phyloP scores from a whole-genome alignment of 2,888 invertebrate genomes.

The Eilema sororculum region DNA sequence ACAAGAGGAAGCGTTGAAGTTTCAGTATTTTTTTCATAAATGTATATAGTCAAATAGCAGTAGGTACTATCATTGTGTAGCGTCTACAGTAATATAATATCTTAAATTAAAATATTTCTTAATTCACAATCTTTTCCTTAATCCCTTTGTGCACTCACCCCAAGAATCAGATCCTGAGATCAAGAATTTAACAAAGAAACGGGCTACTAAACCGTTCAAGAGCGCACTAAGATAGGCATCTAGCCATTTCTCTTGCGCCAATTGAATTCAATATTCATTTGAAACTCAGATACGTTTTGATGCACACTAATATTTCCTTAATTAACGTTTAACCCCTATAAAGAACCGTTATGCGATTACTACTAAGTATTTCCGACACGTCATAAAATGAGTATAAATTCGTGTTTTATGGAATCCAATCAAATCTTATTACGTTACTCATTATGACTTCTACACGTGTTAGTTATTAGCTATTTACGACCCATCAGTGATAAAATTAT shows the following conservation, averaged over 20 bases:
- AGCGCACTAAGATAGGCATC: neutral
- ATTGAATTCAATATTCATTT: neutral
- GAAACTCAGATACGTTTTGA: neutral
- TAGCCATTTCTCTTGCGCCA: neutral
- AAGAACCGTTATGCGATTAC: neutral
- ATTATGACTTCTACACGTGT: slow-evolving; percentile 1
- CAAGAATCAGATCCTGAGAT: no score
- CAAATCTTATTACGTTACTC: slow-evolving; percentile 15
- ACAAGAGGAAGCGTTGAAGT: slow-evolving; percentile 24
- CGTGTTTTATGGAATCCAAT: slow-evolving; percentile 9
- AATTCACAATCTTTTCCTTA: neutral
- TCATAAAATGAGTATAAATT: slow-evolving; percentile 12
- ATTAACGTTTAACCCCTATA: neutral
- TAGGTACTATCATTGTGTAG: neutral
- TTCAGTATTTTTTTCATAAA: neutral
- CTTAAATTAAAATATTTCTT: neutral
- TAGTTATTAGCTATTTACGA: slow-evolving; percentile 17
- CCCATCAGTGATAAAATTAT: slow-evolving; percentile 4
- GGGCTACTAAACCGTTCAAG: neutral
- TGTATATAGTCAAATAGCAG: neutral
- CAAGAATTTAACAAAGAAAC: neutral
- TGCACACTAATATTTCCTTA: neutral
- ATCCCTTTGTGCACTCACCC: no score
- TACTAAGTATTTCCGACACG: slow-evolving; percentile 11
- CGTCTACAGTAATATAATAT: no score